phyloP scores from a whole-genome alignment of 2,888 invertebrate species.

The Tetropium fuscum region DNA sequence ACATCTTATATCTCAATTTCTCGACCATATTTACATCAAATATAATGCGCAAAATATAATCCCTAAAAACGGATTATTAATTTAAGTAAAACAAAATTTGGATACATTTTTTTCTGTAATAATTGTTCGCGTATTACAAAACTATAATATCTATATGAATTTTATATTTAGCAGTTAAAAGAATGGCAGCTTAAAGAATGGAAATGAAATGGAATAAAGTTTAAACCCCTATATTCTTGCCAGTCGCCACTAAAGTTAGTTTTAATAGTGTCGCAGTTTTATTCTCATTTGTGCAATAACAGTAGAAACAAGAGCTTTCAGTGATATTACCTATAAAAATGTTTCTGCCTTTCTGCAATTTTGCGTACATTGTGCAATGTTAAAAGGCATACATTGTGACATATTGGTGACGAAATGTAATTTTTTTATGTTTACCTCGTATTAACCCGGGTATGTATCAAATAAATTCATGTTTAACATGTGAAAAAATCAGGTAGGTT shows the following conservation, averaged over 20 bases:
- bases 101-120: too few species aligned
- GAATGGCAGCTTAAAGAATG: not conserved
- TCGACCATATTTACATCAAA: too few species aligned
- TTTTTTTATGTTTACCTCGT: too few species aligned
- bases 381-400: conserved; percentile 18
- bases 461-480: too few species aligned
- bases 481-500: too few species aligned
- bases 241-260: conserved; percentile 6
- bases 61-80: too few species aligned
- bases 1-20: too few species aligned
- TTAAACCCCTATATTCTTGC: conserved; percentile 14
- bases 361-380: conserved; percentile 14
- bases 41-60: too few species aligned
- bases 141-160: not conserved
- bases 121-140: too few species aligned
- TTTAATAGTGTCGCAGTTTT: conserved; percentile 10
- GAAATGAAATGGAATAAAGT: not conserved
- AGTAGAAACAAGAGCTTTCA: conserved; percentile 16
- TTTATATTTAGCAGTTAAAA: not conserved
- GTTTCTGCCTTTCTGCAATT: conserved; percentile 19
- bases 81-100: too few species aligned
- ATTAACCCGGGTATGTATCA: too few species aligned
- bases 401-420: too few species aligned
- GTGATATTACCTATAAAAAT: conserved; percentile 23
- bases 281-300: conserved; percentile 4